A percentile compares a stretch with the other conserved stretches of the same genome.
These are phyloP conservation scores for Mus pahari DNA, from an alignment of 2,113 vertebrate genomes.

Conservation along the genomic window DNA sequence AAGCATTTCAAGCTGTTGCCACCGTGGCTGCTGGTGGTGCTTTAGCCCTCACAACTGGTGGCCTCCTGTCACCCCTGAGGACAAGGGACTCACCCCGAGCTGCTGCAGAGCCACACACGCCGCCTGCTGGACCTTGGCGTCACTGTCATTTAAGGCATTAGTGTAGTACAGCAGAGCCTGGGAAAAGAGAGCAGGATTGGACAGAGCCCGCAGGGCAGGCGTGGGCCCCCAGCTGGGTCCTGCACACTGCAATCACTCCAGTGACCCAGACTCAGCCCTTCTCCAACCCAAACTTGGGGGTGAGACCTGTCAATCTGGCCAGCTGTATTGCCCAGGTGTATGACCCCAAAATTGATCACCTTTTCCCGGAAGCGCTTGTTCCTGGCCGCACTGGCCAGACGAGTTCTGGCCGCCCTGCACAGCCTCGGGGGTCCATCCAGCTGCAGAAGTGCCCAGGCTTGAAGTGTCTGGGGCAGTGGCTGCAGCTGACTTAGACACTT, in stretches of 20 bases:
- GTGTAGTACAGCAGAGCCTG: conserved; percentile 94
- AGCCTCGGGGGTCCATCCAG: conserved; percentile 91
- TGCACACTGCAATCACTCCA: not conserved
- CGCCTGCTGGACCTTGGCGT: conserved; percentile 88
- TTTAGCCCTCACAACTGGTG: not conserved
- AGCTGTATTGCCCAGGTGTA: not conserved
- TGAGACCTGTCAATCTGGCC: not conserved
- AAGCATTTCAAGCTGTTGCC: not conserved
- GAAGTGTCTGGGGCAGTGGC: conserved; percentile 90
- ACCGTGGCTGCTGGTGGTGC: not conserved
- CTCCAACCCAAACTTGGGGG: not conserved
- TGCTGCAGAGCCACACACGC: conserved; percentile 93
- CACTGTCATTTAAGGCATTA: conserved; percentile 81
- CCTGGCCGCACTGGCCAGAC: conserved; percentile 85
- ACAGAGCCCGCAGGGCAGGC: no score
- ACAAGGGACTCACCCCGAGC: conserved; percentile 88
- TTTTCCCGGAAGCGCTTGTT: conserved; percentile 90
- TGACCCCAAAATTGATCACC: conserved; percentile 81
- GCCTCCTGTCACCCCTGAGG: not conserved
- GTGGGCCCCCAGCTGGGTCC: not conserved
- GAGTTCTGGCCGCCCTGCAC: conserved; percentile 87
- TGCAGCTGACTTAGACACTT: conserved; percentile 90
- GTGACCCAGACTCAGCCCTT: not conserved
- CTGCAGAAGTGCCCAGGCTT: conserved; percentile 90
- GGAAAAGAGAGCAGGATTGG: not conserved